phyloP scores from a whole-genome alignment of 2,888 invertebrate species.

The Eupithecia vulgata region DNA sequence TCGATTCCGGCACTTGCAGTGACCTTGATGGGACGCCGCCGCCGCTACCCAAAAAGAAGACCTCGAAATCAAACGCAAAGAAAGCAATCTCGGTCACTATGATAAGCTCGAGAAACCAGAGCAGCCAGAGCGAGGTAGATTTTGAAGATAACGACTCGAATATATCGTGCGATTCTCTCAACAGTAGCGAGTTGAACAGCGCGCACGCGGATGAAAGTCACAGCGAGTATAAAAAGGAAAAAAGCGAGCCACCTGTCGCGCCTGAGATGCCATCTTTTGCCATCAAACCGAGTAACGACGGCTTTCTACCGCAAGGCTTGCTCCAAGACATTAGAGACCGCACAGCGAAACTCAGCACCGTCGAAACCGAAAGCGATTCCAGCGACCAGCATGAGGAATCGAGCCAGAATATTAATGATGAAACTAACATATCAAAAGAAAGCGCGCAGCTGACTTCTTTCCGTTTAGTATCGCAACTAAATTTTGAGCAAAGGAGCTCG shows the following conservation, averaged over 20 bases:
- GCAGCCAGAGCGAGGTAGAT: slow-evolving; percentile 86
- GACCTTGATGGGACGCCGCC: slow-evolving; percentile 91
- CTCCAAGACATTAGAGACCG: slow-evolving; percentile 88
- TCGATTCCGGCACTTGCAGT: slow-evolving; percentile 94
- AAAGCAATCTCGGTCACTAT: slow-evolving; percentile 83
- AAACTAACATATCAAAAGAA: slow-evolving; percentile 78
- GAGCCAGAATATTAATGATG: slow-evolving; percentile 78
- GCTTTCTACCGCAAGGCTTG: slow-evolving; percentile 86
- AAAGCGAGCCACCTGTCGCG: slow-evolving; percentile 67
- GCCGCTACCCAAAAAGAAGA: slow-evolving; percentile 87
- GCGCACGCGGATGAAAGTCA: slow-evolving; percentile 80
- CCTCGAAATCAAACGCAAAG: slow-evolving; percentile 77
- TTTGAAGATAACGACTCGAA: slow-evolving; percentile 90
- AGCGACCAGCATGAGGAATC: slow-evolving; percentile 65
- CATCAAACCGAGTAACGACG: slow-evolving; percentile 69
- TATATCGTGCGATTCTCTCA: slow-evolving; percentile 92
- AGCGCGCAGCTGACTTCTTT: slow-evolving; percentile 80
- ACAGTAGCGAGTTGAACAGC: slow-evolving; percentile 87
- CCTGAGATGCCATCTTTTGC: slow-evolving; percentile 64
- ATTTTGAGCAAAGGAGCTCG: slow-evolving; percentile 67
- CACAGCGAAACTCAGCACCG: slow-evolving; percentile 78
- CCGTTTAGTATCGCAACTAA: slow-evolving; percentile 80
- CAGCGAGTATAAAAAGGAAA: slow-evolving; percentile 76
- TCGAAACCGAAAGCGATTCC: slow-evolving; percentile 76
- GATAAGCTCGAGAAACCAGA: slow-evolving; percentile 82